Evolutionary conservation across 2,888 invertebrate species (phyloP).

Genomic region (Euspilapteryx auroguttella): DNA sequence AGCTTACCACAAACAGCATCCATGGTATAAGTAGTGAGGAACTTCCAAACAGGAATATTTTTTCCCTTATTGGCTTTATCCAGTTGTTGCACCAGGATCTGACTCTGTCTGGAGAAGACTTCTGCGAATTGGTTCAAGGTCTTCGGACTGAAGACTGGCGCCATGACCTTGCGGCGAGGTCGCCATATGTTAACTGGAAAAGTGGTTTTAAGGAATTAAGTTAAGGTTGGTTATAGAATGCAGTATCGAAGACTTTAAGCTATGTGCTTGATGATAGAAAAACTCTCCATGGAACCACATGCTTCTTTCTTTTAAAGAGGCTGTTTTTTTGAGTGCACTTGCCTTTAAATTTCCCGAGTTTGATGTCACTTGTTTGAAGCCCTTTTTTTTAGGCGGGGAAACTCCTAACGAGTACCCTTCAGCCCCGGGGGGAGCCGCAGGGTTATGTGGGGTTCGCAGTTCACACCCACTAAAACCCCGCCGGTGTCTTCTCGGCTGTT

Average conservation of each 20-base stretch:
- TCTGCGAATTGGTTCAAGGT: not conserved
- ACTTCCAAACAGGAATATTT: not conserved
- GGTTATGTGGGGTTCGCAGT: no score
- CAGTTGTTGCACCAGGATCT: constrained; percentile 1
- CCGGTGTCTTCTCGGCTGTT: no score
- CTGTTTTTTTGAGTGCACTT: no score
- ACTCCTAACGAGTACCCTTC: no score
- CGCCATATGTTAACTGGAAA: constrained; percentile 1
- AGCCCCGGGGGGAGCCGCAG: no score
- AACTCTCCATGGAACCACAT: no score
- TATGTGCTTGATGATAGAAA: not conserved
- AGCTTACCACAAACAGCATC: constrained; percentile 1
- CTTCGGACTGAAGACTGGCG: constrained; percentile 1
- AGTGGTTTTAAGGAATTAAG: not conserved
- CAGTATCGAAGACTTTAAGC: not conserved
- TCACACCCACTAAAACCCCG: no score
- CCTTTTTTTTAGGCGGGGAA: no score
- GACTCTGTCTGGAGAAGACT: constrained; percentile 1
- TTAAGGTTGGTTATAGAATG: no score
- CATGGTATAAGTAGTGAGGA: not conserved
- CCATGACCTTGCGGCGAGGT: not conserved
- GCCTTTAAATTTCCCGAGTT: no score
- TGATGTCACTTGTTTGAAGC: no score
- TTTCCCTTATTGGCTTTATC: not conserved
- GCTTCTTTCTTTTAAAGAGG: no score